Conservation (phyloP, 2,797 vertebrate species). For the Gephyroberyx darwinii region DNA sequence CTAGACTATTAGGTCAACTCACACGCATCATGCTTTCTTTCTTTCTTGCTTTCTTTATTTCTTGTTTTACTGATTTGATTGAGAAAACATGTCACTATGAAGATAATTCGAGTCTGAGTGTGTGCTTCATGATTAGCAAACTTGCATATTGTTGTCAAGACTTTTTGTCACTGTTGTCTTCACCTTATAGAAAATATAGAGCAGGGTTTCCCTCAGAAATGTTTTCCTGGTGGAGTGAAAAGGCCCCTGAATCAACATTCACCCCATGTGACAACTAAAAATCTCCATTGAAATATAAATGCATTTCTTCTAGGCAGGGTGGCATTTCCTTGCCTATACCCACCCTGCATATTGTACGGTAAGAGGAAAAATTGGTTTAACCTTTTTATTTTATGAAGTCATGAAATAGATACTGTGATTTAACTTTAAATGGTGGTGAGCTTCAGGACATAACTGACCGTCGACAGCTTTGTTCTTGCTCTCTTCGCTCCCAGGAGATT, state of each 20-base stretch:
- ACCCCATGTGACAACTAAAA: neutral
- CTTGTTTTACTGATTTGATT: neutral
- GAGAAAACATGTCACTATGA: neutral
- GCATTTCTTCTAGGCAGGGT: too few species aligned
- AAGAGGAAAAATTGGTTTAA: too few species aligned
- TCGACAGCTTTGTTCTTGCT: constrained; percentile 61
- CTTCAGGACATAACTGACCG: constrained; percentile 68
- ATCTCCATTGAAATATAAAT: too few species aligned
- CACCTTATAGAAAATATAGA: too few species aligned
- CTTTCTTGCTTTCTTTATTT: too few species aligned
- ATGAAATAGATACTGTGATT: constrained; percentile 1
- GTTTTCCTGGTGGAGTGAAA: too few species aligned
- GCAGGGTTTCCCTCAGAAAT: too few species aligned
- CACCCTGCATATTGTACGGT: too few species aligned
- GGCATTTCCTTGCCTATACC: too few species aligned
- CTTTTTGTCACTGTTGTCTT: neutral
- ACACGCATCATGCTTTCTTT: too few species aligned
- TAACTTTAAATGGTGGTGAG: neutral
- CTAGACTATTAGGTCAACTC: too few species aligned
- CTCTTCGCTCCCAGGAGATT: constrained; percentile 69
- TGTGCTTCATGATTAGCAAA: neutral
- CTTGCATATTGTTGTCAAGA: neutral
- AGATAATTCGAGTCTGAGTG: neutral
- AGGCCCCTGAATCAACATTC: neutral
- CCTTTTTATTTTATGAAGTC: neutral